phyloP scores from a whole-genome alignment of 2,113 vertebrate species.

The Chelonoidis abingdonii region DNA sequence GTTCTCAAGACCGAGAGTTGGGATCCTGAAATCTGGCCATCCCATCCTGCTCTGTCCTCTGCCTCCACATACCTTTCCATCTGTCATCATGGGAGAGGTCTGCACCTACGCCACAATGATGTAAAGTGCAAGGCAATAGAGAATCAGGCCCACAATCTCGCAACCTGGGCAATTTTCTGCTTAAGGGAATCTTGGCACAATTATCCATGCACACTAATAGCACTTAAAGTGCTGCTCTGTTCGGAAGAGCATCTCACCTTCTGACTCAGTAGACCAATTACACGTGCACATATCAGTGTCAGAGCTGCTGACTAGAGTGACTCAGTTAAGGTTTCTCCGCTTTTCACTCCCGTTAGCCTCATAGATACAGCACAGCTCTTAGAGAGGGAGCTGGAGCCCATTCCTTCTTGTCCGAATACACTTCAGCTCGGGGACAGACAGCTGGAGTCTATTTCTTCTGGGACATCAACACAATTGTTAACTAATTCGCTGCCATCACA shows the following conservation, averaged over 20 bases:
- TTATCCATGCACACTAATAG: not conserved
- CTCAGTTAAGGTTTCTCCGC: not conserved
- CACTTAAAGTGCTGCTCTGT: not conserved
- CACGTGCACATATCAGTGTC: not conserved
- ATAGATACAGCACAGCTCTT: not conserved
- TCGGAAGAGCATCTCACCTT: not conserved
- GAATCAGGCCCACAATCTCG: not conserved
- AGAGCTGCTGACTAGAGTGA: not conserved
- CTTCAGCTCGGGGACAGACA: not conserved
- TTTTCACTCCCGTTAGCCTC: not conserved
- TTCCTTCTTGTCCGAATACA: not conserved
- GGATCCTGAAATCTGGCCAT: not conserved
- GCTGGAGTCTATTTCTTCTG: not conserved
- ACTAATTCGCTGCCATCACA: not conserved
- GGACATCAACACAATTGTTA: not conserved
- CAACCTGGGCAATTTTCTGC: not conserved
- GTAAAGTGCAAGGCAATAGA: not conserved
- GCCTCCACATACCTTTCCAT: not conserved
- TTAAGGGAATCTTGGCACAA: not conserved
- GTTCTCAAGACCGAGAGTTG: rapidly evolving
- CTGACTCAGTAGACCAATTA: not conserved
- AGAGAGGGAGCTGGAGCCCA: not conserved
- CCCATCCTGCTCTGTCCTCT: not conserved
- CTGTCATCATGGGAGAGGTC: not conserved
- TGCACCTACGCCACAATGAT: not conserved